A percentile compares a stretch with the other conserved stretches of the same genome.
These are phyloP conservation scores for Petroica traversi DNA, from an alignment of 2,113 vertebrate genomes.

Conservation along the genomic window DNA sequence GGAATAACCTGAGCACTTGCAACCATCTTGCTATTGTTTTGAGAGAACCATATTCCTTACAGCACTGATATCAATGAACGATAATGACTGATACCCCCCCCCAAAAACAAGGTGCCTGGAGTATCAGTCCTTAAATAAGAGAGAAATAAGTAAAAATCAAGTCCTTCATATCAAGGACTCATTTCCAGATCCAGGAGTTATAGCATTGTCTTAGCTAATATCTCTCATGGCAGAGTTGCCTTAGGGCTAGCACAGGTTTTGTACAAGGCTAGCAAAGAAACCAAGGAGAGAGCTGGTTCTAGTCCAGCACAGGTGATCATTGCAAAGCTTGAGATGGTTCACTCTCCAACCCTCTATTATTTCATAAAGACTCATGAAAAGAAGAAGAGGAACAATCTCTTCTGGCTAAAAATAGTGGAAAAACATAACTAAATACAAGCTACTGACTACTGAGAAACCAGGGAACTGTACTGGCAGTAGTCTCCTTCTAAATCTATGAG, in stretches of 20 bases:
- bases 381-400: not conserved
- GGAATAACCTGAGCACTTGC: not conserved
- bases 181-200: not conserved
- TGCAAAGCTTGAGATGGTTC: not conserved
- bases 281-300: not conserved
- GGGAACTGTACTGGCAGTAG: not conserved
- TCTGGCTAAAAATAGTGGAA: not conserved
- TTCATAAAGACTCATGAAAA: not conserved
- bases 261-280: not conserved
- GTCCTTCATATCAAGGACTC: not conserved
- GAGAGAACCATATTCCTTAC: not conserved
- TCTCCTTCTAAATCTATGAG: not conserved
- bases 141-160: not conserved
- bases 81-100: not conserved
- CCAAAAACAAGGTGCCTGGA: not conserved
- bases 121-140: not conserved
- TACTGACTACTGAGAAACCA: not conserved
- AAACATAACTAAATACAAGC: not conserved
- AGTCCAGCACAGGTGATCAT: accelerated
- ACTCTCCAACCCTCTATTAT: not conserved
- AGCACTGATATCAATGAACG: not conserved
- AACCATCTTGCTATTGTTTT: not conserved
- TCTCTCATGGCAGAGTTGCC: not conserved
- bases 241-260: not conserved
- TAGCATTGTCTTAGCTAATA: not conserved